Percentiles rank a stretch among this genome's conserved stretches.
Evolutionary conservation across 1,140 invertebrate species (phyloP).

Genomic region (Drosophila lacertosa): DNA sequence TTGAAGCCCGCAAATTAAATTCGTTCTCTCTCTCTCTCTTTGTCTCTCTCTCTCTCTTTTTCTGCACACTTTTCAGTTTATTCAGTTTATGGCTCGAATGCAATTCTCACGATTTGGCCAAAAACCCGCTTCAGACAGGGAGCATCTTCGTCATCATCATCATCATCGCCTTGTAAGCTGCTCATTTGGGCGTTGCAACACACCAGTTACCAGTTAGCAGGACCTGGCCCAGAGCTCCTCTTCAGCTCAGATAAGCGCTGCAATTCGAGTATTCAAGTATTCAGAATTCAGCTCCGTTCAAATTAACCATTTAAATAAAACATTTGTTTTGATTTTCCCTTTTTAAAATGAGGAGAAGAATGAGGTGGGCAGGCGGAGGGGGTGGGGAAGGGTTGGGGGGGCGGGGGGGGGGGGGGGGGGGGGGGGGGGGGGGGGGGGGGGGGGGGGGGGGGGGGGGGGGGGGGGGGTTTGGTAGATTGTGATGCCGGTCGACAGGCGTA

Average conservation of each 20-base stretch:
- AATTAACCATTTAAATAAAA: slow-evolving; percentile 81
- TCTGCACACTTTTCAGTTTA: too few species aligned
- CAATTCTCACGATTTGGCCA: slow-evolving; percentile 79
- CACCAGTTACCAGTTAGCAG: background rate
- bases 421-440: too few species aligned
- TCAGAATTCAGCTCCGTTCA: slow-evolving; percentile 43
- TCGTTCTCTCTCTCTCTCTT: background rate
- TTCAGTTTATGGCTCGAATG: slow-evolving; percentile 38
- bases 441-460: background rate
- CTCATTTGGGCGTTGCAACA: slow-evolving; percentile 64
- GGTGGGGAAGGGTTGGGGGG: too few species aligned
- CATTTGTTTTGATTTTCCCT: slow-evolving; percentile 74
- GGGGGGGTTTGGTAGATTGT: background rate
- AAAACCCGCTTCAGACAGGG: slow-evolving; percentile 49
- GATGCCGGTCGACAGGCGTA: slow-evolving; percentile 58
- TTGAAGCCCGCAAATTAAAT: slow-evolving; percentile 77
- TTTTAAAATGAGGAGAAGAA: slow-evolving; percentile 1
- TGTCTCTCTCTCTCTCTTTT: background rate
- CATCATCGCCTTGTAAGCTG: slow-evolving; percentile 75
- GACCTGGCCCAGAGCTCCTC: too few species aligned
- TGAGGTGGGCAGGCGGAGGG: too few species aligned
- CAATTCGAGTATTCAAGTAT: background rate
- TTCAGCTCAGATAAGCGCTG: slow-evolving; percentile 2
- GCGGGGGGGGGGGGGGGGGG: too few species aligned
- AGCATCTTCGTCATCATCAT: slow-evolving; percentile 44